A percentile compares a stretch with the other conserved stretches of the same genome.
These are phyloP conservation scores for Athalia rosae DNA, from an alignment of 2,888 invertebrate genomes.

Conservation along the genomic window DNA sequence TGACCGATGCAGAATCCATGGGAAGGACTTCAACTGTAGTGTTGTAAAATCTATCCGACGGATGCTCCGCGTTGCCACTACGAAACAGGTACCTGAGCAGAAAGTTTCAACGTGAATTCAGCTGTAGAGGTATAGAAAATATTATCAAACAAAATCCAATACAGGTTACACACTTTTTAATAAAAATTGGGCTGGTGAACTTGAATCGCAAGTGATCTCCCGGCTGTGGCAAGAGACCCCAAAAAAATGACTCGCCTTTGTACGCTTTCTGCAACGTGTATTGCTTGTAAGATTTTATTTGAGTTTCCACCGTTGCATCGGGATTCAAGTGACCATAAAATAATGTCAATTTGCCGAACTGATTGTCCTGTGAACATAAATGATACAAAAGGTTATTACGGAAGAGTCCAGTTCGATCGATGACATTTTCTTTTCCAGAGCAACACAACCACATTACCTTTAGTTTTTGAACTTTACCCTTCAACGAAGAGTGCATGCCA, in stretches of 20 bases:
- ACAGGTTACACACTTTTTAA: constrained; percentile 78
- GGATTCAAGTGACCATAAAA: constrained; percentile 89
- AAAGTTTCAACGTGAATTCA: constrained; percentile 45
- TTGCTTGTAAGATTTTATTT: constrained; percentile 87
- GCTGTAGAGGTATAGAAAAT: not conserved
- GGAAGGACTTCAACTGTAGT: constrained; percentile 89
- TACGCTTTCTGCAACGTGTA: constrained; percentile 89
- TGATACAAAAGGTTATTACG: not conserved
- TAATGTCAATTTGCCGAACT: constrained; percentile 88
- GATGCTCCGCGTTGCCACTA: constrained; percentile 93
- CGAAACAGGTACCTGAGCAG: constrained; percentile 84
- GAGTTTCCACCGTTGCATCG: constrained; percentile 80
- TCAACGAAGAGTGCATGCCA: constrained; percentile 94
- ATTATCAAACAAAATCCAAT: not conserved
- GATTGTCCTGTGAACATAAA: constrained; percentile 81
- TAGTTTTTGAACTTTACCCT: constrained; percentile 96
- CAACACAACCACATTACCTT: constrained; percentile 79
- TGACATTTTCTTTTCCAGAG: not conserved
- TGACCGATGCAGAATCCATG: constrained; percentile 71
- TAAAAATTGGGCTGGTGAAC: constrained; percentile 82
- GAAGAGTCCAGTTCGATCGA: constrained; percentile 4
- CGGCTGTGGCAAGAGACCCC: constrained; percentile 90
- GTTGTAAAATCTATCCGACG: constrained; percentile 90
- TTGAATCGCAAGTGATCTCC: constrained; percentile 88
- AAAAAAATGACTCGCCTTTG: constrained; percentile 90